These are phyloP conservation scores for Arizona elegans DNA, from an alignment of 2,113 vertebrate species.

Conservation along the genomic window DNA sequence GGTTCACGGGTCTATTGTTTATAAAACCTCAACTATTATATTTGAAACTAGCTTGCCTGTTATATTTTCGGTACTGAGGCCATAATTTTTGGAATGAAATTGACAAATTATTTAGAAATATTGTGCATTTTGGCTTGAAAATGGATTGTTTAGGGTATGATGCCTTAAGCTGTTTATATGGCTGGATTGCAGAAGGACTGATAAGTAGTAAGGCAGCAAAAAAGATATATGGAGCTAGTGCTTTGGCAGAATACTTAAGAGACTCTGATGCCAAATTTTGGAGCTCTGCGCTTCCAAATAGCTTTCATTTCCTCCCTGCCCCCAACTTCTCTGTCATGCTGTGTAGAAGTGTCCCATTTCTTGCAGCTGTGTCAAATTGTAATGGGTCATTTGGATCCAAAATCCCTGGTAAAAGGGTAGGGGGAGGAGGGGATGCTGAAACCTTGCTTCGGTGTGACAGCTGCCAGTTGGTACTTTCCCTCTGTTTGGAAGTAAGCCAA, in stretches of 20 bases:
- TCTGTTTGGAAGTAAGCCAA: constrained; percentile 65
- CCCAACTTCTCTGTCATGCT: constrained; percentile 26
- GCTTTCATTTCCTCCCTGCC: constrained; percentile 38
- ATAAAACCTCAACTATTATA: accelerated
- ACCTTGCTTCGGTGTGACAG: constrained; percentile 56
- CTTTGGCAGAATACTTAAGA: neutral
- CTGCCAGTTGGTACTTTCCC: constrained; percentile 64
- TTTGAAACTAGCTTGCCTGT: neutral
- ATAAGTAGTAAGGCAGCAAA: neutral
- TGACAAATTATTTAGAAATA: neutral
- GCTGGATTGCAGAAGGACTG: neutral
- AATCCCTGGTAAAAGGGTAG: constrained; percentile 60
- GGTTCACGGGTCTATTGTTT: neutral
- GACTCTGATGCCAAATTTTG: neutral
- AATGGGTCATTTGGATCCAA: constrained; percentile 67
- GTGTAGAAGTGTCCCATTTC: constrained; percentile 62
- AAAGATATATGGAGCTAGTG: constrained; percentile 25
- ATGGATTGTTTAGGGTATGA: neutral
- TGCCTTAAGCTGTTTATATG: neutral
- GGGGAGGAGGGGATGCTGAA: constrained; percentile 10
- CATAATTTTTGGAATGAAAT: accelerated
- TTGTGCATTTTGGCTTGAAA: neutral
- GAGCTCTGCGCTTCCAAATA: neutral
- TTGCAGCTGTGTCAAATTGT: constrained; percentile 68
- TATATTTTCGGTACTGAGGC: neutral